Base-by-base conservation (phyloP, 2,797 vertebrate genomes). In the Silurus lanzhouensis region DNA sequence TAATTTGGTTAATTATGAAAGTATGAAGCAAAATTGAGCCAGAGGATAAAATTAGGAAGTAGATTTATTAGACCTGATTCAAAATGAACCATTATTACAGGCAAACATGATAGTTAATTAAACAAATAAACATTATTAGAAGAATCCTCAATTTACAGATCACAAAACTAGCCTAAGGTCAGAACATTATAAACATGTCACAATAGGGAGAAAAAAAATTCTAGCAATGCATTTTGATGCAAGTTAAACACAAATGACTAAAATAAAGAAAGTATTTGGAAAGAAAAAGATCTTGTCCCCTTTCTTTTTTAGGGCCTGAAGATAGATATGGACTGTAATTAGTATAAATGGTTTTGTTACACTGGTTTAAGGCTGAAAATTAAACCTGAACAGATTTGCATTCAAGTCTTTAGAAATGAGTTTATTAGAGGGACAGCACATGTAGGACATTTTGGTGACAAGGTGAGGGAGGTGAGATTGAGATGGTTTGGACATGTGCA, bases 121-220 rank as follows among this genome's bases (percentile, higher is more conserved):
- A 58, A 77, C 75, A 77, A 77, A 77, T 52, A 60, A 77, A 20
- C 55, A 77, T 7, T 61, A 78, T 78, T 44, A 38, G 25, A 25
- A 44, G 5, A 44, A 61, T 14, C 27, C 27, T 44, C 27, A 60
- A 57, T 78, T 78, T 27, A 61, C 57, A 38, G 27, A 78, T 44
- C 27, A 22, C 19, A 60, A 76, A 60, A 20, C 17, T 60, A 38
- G 57, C 75, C 57, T 44, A 22, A 61, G 12, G 75, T 44, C 0
- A 22, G 10, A 38, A 60, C 27, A 31, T 60, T 12, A 60, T 31
- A 77, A 77, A 58, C 31, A 20, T 31, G 2, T 77, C 57, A 31
- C 0, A 7, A 14, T 22, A 61, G 19, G 15, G 38, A 13, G 12
- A 15, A 75, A 10, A 2, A 63, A n/a, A 66, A 27, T 25, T 14